Base-by-base conservation (phyloP, 2,797 vertebrate species). In the Sebastes nivosus region DNA sequence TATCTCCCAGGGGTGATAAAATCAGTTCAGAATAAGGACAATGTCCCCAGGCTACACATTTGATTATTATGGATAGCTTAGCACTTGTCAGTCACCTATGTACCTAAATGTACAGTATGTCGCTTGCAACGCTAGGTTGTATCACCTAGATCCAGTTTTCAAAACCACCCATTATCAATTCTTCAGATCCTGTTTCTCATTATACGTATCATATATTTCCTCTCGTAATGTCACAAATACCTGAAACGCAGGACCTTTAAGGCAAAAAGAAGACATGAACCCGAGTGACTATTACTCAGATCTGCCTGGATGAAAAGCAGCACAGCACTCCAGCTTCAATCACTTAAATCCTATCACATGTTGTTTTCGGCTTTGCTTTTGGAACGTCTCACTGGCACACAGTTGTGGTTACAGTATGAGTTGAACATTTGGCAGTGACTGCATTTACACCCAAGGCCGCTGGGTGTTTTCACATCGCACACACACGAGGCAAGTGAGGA, bases 1-100 rank as follows among this genome's bases (percentile, higher is more conserved):
- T 14, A 29, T 52, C 58, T 55, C 55, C 24, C 63, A 24, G 20
- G 10, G 22, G 38, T 12, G 34, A 22, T 52, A 11, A 73, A 67
- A 66, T 77, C 66, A 78, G 67, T 75, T 84, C 78, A 67, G 14
- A 55, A 69, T 79, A 42, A 67, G 67, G 67, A 72, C 54, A 82
- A 16, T 18, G 11, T 79, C 16, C 68, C 55, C 22, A 25, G 0
- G 2, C 9, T 46, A 7, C n/a, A 66, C 14, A 27, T 69, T 57
- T 25, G 2, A 55, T 77, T 55, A 27, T 32, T 32, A 4, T 22
- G 16, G 12, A 6, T 4, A 4, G 8, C 22, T 71, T 74, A 55
- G 36, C 58, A 29, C 4, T 78, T 65, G 20, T 57, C 57, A 64
- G 30, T 14, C 57, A 11, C 34, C 68, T 25, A 20, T 25, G 36